These are phyloP conservation scores for Alectura lathami DNA, from an alignment of 2,113 vertebrate genomes.

Conservation along the genomic window DNA sequence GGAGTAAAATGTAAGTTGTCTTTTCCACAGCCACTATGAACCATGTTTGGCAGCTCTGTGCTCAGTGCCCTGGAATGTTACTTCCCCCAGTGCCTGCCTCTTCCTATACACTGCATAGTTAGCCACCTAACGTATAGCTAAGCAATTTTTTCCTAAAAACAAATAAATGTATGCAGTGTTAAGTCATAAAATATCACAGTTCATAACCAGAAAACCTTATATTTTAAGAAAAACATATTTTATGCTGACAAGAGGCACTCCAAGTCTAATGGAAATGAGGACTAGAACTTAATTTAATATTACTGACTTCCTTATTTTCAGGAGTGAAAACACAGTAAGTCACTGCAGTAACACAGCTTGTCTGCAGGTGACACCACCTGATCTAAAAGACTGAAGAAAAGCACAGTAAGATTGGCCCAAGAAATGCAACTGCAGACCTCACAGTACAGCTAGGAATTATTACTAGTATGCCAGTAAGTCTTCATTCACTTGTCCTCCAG, in stretches of 20 bases:
- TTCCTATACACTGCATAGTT: rapidly evolving
- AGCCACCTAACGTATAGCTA: not conserved
- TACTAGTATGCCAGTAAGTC: not conserved
- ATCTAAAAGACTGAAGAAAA: not conserved
- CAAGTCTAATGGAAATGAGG: not conserved
- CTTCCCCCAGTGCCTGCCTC: not conserved
- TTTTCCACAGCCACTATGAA: not conserved
- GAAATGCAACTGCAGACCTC: not conserved
- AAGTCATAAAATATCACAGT: not conserved
- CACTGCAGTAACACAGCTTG: not conserved
- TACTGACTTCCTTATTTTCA: not conserved
- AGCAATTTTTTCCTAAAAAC: not conserved
- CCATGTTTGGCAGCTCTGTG: not conserved
- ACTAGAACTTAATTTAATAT: slow-evolving; percentile 3
- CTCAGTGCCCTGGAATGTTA: rapidly evolving
- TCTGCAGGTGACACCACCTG: not conserved
- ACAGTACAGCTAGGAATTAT: not conserved
- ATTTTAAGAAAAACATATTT: not conserved
- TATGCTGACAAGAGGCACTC: not conserved
- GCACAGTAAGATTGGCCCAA: not conserved
- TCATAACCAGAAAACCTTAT: not conserved
- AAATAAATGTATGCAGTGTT: not conserved
- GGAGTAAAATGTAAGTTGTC: not conserved
- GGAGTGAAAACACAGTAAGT: not conserved
- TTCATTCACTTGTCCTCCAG: not conserved